phyloP scores from a whole-genome alignment of 64 coral and sea anemone species.

The Montipora sp. region DNA sequence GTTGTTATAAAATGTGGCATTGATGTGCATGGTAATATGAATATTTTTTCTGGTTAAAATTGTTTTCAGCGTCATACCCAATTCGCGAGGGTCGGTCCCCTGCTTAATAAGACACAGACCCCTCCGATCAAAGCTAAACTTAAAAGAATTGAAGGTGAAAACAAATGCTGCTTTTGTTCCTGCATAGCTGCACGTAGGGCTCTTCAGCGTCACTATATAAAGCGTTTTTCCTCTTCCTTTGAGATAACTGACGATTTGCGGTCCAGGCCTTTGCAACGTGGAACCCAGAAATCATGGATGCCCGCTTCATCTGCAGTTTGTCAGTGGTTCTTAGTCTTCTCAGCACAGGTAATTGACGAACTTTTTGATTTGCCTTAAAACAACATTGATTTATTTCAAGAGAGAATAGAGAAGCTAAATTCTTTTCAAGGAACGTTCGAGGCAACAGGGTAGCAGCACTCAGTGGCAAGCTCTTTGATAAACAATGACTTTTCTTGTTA shows the following conservation, averaged over 20 bases:
- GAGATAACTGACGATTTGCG: neutral
- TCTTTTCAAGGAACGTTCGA: too few relatives aligned
- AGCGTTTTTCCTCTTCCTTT: neutral
- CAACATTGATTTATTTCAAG: too few relatives aligned
- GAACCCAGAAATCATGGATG: neutral
- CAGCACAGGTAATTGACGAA: neutral
- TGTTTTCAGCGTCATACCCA: too few relatives aligned
- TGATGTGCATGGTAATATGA: too few relatives aligned
- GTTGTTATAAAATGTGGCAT: too few relatives aligned
- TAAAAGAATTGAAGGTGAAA: neutral
- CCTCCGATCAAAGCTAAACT: neutral
- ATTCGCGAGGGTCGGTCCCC: too few relatives aligned
- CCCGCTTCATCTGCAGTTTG: neutral
- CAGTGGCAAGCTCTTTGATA: too few relatives aligned
- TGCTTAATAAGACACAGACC: neutral
- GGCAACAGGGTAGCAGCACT: too few relatives aligned
- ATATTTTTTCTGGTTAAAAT: too few relatives aligned
- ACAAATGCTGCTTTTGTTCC: neutral
- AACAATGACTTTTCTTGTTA: too few relatives aligned
- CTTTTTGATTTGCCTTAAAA: too few relatives aligned
- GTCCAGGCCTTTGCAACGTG: neutral
- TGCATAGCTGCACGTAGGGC: neutral
- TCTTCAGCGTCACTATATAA: neutral
- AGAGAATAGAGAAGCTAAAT: too few relatives aligned
- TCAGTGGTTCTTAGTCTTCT: neutral